Base-by-base conservation (phyloP, 2,888 invertebrate species). In the Psococerastis gibbosa region DNA sequence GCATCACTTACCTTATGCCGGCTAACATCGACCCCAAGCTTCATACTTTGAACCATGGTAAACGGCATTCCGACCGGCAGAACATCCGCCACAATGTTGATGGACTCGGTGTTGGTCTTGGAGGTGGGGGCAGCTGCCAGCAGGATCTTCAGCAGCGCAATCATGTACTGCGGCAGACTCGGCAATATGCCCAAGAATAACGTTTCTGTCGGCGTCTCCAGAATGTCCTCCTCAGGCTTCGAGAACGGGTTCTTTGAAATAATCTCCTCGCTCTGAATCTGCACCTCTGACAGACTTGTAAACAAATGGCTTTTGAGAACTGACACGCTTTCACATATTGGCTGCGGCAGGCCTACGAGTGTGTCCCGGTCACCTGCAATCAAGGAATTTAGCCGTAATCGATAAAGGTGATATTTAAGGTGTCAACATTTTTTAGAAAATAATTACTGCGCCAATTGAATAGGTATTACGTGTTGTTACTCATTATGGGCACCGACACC, bases 81-180 rank as follows among this genome's bases (percentile, higher is more conserved):
- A 41, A 98, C 84, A 64, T 99, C 98, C 32, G 92, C 87, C 75
- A 97, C 80, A 35, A 99, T 95, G 62, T 97, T 97, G 55, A 97
- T 89, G 42, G 95, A 92, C 59, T 98, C 98, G 8, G 83, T 88
- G 66, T 95, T 95, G 3, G 88, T 79, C 65, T 94, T 95, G n/a
- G 91, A 91, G n/a, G 95, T 95, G 3, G 98, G 97, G 27, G 95
- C 92, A 44, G 97, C 95, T 22, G 97, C 97, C 45, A 99, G 68
- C 45, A 98, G 69, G 52, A 98, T 89, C 68, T 98, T 99, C 42
- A 99, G 65, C 44, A 99, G 61, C 17, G 94, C 91, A 57, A 97
- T 97, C 81, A 95, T 91, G 57, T 95, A 94, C 57, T 97, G 95
- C 8, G 95, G 92, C 54, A 99, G 68, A 64, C 88, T 89, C 1